Conservation (phyloP, 2,113 vertebrate genomes). For the Epinephelus cyanopodus region DNA sequence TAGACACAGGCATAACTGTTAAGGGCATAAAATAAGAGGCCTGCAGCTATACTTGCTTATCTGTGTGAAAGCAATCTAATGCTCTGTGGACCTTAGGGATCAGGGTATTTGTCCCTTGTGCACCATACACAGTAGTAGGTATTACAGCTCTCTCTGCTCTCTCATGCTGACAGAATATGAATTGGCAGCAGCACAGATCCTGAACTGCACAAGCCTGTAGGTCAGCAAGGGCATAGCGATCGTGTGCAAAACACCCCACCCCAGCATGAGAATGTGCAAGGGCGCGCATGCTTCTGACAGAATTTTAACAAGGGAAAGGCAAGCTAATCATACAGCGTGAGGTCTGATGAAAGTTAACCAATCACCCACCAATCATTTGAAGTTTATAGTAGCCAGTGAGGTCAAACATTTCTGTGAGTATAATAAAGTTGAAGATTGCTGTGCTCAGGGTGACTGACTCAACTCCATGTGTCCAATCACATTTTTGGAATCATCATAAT, state of each 20-base stretch:
- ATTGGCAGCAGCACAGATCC: constrained; percentile 34
- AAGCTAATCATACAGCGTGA: background rate
- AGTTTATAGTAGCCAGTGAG: background rate
- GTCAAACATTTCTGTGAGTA: background rate
- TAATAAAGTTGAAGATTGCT: background rate
- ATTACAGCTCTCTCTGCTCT: constrained; percentile 42
- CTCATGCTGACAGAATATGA: constrained; percentile 52
- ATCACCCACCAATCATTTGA: background rate
- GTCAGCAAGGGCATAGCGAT: constrained; percentile 34
- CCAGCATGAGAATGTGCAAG: constrained; percentile 24
- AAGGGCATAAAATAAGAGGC: constrained; percentile 26
- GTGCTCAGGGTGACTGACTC: background rate
- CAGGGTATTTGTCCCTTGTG: constrained; percentile 62
- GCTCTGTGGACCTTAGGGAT: constrained; percentile 52
- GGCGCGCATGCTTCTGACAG: background rate
- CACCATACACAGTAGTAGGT: constrained; percentile 35
- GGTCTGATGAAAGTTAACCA: background rate
- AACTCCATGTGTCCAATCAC: background rate
- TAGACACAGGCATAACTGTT: constrained; percentile 5
- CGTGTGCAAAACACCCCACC: constrained; percentile 10
- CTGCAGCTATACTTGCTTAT: constrained; percentile 28
- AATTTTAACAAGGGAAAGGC: background rate
- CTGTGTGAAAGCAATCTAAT: constrained; percentile 56
- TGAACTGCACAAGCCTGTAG: constrained; percentile 28
- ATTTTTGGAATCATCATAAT: background rate